phyloP scores from a whole-genome alignment of 2,113 vertebrate species.

The Chloropsis cyanopogon region DNA sequence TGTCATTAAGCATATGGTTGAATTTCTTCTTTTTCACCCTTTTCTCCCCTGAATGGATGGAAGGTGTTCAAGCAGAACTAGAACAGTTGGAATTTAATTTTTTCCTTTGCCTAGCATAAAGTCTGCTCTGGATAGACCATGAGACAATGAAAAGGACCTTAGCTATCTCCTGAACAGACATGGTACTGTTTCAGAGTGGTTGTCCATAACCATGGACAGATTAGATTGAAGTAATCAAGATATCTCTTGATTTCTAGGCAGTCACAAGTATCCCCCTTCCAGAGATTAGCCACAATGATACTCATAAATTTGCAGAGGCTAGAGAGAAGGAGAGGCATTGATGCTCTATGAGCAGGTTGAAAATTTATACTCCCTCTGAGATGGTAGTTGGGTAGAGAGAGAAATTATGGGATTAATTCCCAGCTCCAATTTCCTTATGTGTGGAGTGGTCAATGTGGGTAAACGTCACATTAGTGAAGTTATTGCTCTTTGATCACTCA shows the following conservation, averaged over 20 bases:
- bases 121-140: background rate
- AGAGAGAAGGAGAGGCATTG: background rate
- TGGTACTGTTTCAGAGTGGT: background rate
- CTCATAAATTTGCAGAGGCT: background rate
- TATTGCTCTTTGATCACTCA: background rate
- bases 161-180: background rate
- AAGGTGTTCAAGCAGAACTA: background rate
- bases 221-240: background rate
- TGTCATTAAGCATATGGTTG: background rate
- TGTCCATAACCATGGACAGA: background rate
- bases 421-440: background rate
- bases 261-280: background rate
- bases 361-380: background rate
- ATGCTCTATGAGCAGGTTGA: background rate
- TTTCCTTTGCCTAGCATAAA: background rate
- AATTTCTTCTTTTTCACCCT: background rate
- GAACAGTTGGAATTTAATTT: background rate
- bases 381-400: background rate
- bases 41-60: background rate
- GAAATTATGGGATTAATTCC: background rate
- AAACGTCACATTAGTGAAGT: background rate
- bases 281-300: background rate
- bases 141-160: background rate
- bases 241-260: background rate
- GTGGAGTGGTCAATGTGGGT: background rate